phyloP scores from a whole-genome alignment of 1,140 invertebrate genomes.

The Hylyphantes graminicola region DNA sequence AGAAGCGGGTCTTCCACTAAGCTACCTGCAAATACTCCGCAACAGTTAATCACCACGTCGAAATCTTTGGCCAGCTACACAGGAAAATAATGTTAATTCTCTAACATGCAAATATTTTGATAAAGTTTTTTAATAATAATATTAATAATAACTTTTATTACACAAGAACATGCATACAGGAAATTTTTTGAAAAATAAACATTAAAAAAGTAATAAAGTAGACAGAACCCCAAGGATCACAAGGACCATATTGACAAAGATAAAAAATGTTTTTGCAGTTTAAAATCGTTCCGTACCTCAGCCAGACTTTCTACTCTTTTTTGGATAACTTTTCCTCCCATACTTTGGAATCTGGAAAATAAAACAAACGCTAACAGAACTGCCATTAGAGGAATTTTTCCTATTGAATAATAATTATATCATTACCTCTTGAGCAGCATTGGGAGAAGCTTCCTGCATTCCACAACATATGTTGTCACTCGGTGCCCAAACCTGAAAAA shows the following conservation, averaged over 20 bases:
- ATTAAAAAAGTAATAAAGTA: neutral
- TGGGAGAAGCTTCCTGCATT: no score
- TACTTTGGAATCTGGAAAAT: neutral
- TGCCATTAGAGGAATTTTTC: slow-evolving; percentile 58
- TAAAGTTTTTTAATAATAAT: neutral
- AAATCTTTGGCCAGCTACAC: slow-evolving; percentile 67
- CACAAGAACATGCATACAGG: neutral
- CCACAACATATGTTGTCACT: no score
- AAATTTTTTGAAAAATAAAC: neutral
- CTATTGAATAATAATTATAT: slow-evolving; percentile 62
- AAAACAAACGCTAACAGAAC: neutral
- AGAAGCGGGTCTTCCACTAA: slow-evolving; percentile 74
- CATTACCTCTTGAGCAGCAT: no score
- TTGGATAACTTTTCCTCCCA: slow-evolving; percentile 1
- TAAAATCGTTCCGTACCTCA: neutral
- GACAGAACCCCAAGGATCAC: neutral
- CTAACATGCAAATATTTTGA: neutral
- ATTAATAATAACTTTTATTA: no score
- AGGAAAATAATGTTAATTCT: slow-evolving; percentile 68
- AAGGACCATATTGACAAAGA: no score
- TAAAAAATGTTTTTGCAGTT: neutral
- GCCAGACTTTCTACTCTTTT: neutral
- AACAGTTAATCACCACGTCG: slow-evolving; percentile 80
- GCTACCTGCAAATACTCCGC: slow-evolving; percentile 74
- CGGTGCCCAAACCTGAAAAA: no score